Conservation (phyloP, 1,140 invertebrate species). For the Microplitis mediator region DNA sequence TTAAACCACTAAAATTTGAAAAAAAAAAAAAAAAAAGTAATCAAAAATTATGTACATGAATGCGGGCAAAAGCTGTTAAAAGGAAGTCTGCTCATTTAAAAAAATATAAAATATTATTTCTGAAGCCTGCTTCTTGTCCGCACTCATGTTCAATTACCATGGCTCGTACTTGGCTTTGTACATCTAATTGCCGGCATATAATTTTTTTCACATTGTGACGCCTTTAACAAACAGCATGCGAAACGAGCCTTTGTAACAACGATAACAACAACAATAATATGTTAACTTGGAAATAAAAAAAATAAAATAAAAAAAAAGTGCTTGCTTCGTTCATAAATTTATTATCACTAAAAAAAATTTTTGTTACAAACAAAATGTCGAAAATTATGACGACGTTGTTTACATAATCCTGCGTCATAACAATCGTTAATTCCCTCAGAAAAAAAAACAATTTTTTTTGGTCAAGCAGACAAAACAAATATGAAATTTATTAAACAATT, state of each 20-base stretch:
- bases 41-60: background rate
- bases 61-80: background rate
- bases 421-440: slow-evolving; percentile 8
- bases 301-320: too few relatives aligned
- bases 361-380: background rate
- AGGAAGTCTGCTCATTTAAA: background rate
- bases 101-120: background rate
- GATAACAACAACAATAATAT: background rate
- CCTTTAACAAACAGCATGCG: background rate
- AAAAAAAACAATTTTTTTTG: background rate
- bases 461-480: too few relatives aligned
- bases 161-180: background rate
- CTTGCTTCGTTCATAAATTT: background rate
- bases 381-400: background rate
- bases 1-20: background rate
- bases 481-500: background rate
- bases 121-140: background rate
- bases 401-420: slow-evolving; percentile 21
- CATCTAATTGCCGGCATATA: background rate
- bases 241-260: background rate
- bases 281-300: too few relatives aligned
- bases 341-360: background rate
- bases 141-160: background rate
- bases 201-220: background rate
- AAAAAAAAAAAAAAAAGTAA: slow-evolving; percentile 5